Evolutionary conservation across 2,888 invertebrate species (phyloP), one percentile per base, ranked within the genome.

Genomic region (Entomobrya multifasciata): DNA sequence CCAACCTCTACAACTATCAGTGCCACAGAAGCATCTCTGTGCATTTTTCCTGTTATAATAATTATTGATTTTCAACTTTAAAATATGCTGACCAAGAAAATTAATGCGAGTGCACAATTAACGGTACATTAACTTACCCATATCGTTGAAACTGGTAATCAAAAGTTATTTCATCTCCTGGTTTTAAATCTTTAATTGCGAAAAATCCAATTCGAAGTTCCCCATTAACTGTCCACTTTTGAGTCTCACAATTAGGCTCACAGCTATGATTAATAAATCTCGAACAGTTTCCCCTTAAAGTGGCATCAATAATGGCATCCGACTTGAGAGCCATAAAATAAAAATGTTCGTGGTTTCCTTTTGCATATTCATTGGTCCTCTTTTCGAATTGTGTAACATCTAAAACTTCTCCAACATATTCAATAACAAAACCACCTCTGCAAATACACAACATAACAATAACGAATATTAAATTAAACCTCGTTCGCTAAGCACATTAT

Each of bases 201-300:
- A 99, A 99, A 93, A 99, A 99, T 0, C 99, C 99, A 91, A 99
- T 97, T 90, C 99, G 94, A 62, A 99, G 93, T 92, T 98, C 97
- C 0, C 97, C 97, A 92, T 97, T 97, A 0, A 97, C 97, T 0
- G 97, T 97, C 97, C 97, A 97, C 93, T 99, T 99, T 93, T 99
- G 99, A 0, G 99, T 99, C 93, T 98, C 98, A 3, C 98, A 97
- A 93, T 99, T 99, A 0, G 99, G 99, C 91, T 99, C 98, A 92
- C 99, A 99, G 65, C 98, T 98, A 92, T 99, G 99, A 93, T 99
- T 99, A 91, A 99, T 98, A 92, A 99, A 99, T 55, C 99, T 94
- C 0, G 99, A 99, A 87, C 97, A 95, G 92, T 99, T 99, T 44
- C 99, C 99, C 93, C 97, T 98, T 91, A 95, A 93, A 0, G 99